phyloP scores from a whole-genome alignment of 2,888 invertebrate genomes.

The Tetanocera ferruginea region DNA sequence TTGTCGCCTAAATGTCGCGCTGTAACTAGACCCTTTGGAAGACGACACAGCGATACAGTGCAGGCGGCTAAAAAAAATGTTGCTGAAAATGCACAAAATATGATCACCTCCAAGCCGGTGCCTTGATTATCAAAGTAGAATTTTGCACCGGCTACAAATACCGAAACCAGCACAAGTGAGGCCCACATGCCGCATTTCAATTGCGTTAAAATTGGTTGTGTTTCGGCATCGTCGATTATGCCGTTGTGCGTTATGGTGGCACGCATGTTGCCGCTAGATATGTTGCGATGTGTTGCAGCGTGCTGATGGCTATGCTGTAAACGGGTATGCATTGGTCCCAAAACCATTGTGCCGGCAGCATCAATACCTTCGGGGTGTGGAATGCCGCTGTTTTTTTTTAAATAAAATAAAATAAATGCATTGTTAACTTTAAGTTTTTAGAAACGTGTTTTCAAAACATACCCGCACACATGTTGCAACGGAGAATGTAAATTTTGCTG shows the following conservation, averaged over 20 bases:
- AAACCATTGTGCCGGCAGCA: not conserved
- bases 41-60: conserved; percentile 75
- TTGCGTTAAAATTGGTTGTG: conserved; percentile 70
- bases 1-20: conserved; percentile 47
- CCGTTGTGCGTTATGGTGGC: conserved; percentile 21
- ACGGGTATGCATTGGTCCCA: not conserved
- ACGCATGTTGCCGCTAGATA: conserved; percentile 49
- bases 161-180: conserved; percentile 78
- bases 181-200: conserved; percentile 81
- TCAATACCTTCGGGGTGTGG: conserved; percentile 7
- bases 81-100: conserved; percentile 76
- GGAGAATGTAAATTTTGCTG: conserved; percentile 30
- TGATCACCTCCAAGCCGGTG: conserved; percentile 74
- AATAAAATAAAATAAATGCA: not conserved
- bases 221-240: conserved; percentile 57
- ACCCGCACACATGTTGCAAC: conserved; percentile 26
- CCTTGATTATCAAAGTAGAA: conserved; percentile 80
- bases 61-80: conserved; percentile 77
- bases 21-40: conserved; percentile 66
- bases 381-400: not conserved
- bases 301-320: not conserved
- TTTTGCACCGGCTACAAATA: conserved; percentile 80
- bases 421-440: not conserved
- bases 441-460: not conserved
- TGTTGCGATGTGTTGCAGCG: conserved; percentile 24